Base-by-base conservation (phyloP, 1,140 invertebrate genomes). In the Nasonia longicornis region DNA sequence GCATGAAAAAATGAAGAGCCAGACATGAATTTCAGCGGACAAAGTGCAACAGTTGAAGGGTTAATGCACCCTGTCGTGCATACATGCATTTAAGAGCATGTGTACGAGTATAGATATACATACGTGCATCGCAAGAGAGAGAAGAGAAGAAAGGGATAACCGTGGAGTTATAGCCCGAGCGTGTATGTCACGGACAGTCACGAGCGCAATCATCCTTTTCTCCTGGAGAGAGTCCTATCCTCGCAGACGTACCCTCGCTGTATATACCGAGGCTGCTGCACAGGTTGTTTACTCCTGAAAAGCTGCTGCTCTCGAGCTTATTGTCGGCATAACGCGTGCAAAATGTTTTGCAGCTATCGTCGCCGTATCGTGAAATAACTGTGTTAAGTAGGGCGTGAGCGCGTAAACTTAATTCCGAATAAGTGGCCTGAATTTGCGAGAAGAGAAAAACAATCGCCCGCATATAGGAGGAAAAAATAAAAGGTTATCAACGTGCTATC, bases 141-240 rank as follows among this genome's bases (percentile, higher is more conserved):
- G 26, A 70, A 75, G 29, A 69, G 38, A 52, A 67, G 82, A 66
- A 76, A 76, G 31, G 75, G 63, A 84, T 81, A 84, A 84, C 52
- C 20, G 52, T 10, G 79, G 84, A 86, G 84, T 85, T 82, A 85
- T 77, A 84, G 84, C 84, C 82, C 75, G 83, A 85, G 84, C 81
- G 85, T 86, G 82, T 87, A 85, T 86, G 85, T 87, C 85, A 86
- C 82, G 85, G 78, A 71, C 83, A 84, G 85, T 87, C 86, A 87
- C 85, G 86, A 87, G 79, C 76, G 80, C 73, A 79, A 81, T 85
- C 85, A 83, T 86, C 86, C 85, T 86, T 84, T 83, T 83, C 75
- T 38, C 73, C 81, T 63, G 71, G 20, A n/a, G 20, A 58, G 52
- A 58, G 52, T 58, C 52, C 52, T 58, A 16, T n/a, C 20, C 52